Base-by-base conservation (phyloP, 2,888 invertebrate species). In the Tachina grossa region DNA sequence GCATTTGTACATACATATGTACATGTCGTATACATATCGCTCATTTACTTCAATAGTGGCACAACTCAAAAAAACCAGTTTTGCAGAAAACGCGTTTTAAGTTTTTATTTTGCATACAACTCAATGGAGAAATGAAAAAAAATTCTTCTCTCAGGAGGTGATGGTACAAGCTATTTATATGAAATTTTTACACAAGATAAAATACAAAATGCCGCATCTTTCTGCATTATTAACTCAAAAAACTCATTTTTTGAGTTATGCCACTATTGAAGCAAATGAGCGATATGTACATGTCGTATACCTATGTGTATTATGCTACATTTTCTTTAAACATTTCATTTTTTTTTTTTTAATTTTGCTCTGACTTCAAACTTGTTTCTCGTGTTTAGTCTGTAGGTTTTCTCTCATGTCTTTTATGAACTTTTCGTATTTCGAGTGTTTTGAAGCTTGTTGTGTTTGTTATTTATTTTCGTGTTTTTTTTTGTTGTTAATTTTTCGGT, bases 341-440 rank as follows among this genome's bases (percentile, higher is more conserved):
- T 45, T 47, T 59, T 55, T 13, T 69, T 77, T 13, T 69, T 53
- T 61, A 45, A 53, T 69, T 69, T 72, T 51, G 59, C 66, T 83
- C 83, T 81, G 87, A 68, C 72, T 84, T 84, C 76, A 84, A 88
- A 84, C 86, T 87, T 84, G 82, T 86, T 87, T 88, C 86, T 87
- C 86, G 86, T 86, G 87, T 87, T 87, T 87, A 59, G 74, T 71
- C 68, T 78, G 65, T 68, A 51, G 53, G 63, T 77, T 79, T 76
- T 41, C 68, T 61, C 75, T 61, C n/a, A 74, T 51, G 13, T 31
- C 10, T 75, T 77, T 72, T 66, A 47, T 78, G 43, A 83, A 74
- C 53, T 66, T 83, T 85, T 80, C 74, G 75, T 69, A 77, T 85
- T 74, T 82, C 82, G 77, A 82, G 68, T 78, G 76, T 45, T 66